phyloP scores from a whole-genome alignment of 2,888 invertebrate species.

The Nomada goodeniana region DNA sequence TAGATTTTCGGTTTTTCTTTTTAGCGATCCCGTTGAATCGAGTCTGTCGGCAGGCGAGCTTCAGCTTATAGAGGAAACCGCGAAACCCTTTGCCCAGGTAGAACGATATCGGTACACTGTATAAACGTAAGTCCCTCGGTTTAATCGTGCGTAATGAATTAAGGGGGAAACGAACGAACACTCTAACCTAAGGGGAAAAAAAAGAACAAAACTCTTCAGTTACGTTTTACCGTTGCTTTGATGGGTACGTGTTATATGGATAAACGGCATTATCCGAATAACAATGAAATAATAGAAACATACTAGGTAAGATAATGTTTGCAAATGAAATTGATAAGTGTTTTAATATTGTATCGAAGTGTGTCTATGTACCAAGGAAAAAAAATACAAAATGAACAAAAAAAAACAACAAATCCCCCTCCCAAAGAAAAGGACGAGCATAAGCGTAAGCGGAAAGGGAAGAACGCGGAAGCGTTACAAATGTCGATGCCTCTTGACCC shows the following conservation, averaged over 20 bases:
- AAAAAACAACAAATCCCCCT: not conserved
- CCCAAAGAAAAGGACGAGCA: not conserved
- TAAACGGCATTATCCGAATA: conserved; percentile 78
- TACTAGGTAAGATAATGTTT: conserved; percentile 79
- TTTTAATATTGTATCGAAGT: conserved; percentile 67
- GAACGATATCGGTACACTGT: conserved; percentile 18
- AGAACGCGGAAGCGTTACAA: conserved; percentile 30
- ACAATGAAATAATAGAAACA: conserved; percentile 83
- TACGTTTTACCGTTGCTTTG: conserved; percentile 63
- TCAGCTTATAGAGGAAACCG: conserved; percentile 18
- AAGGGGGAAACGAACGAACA: not conserved
- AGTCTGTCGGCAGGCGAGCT: conserved; percentile 18
- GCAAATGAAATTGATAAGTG: conserved; percentile 70
- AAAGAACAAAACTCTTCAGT: conserved; percentile 28
- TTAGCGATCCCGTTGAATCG: not conserved
- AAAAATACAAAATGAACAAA: not conserved
- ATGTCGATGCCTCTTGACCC: conserved; percentile 58
- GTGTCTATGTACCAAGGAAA: conserved; percentile 50
- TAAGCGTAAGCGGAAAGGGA: not conserved
- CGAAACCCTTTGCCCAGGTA: not conserved
- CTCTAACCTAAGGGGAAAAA: conserved; percentile 2
- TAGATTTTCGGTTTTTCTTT: not conserved
- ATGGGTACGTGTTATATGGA: conserved; percentile 77
- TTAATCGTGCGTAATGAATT: conserved; percentile 14
- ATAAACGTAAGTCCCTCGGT: conserved; percentile 31